Conservation (phyloP, 2,797 vertebrate species). For the Enteromius argenteus region DNA sequence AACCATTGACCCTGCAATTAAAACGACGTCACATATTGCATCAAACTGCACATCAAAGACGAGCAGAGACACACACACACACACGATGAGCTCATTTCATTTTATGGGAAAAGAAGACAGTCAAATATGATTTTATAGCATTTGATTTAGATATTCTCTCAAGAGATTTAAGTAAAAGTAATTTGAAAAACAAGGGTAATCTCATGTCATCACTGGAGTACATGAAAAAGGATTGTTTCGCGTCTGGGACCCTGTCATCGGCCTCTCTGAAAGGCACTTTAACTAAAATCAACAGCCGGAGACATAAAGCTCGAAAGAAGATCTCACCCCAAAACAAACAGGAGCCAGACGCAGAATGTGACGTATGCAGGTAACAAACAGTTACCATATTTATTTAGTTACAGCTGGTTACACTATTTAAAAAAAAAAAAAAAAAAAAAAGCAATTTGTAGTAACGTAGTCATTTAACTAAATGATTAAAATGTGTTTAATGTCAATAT, state of each 20-base stretch:
- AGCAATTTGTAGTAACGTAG: background rate
- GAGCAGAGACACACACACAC: background rate
- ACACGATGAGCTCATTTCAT: background rate
- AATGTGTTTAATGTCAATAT: background rate
- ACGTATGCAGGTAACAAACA: constrained; percentile 72
- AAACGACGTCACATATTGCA: constrained; percentile 30
- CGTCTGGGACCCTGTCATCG: constrained; percentile 74
- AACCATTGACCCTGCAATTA: constrained; percentile 3
- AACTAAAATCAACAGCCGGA: constrained; percentile 65
- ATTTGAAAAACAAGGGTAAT: constrained; percentile 9
- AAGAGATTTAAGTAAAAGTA: background rate
- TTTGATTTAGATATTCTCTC: background rate
- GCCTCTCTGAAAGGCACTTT: constrained; percentile 71
- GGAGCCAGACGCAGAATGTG: constrained; percentile 68
- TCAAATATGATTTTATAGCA: background rate
- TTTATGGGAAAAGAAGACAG: background rate
- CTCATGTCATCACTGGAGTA: constrained; percentile 74
- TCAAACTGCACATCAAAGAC: constrained; percentile 26
- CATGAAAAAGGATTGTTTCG: constrained; percentile 73
- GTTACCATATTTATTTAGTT: background rate
- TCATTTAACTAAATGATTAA: background rate
- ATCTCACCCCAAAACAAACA: constrained; percentile 63
- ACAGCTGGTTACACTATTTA: too few relatives aligned
- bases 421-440: background rate
- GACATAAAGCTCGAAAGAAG: constrained; percentile 64